Conservation (phyloP, 1,140 invertebrate genomes). For the Drosophila serrata region DNA sequence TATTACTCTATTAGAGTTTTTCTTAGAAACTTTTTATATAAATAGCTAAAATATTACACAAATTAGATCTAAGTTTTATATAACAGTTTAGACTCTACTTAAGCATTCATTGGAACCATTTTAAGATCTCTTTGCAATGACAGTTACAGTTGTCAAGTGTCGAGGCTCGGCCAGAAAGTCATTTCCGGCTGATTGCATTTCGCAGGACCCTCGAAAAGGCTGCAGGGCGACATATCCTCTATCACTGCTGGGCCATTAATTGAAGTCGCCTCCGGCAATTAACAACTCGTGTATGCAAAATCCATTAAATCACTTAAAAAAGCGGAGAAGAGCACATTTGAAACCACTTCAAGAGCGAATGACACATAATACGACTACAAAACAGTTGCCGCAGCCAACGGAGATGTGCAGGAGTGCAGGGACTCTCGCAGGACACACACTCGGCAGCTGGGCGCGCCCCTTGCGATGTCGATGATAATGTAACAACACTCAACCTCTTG, state of each 20-base stretch:
- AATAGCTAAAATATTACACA: too few species aligned
- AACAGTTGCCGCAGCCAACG: constrained; percentile 45
- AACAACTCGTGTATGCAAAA: constrained; percentile 79
- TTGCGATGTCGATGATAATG: constrained; percentile 76
- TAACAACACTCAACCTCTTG: constrained; percentile 76
- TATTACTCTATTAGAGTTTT: neutral
- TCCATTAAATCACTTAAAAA: constrained; percentile 82
- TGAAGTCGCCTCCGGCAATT: constrained; percentile 69
- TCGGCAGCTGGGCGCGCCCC: constrained; percentile 33
- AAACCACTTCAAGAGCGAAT: constrained; percentile 69
- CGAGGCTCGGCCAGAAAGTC: constrained; percentile 21
- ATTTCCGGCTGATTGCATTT: constrained; percentile 48
- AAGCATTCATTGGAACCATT: neutral
- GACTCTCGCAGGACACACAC: constrained; percentile 50
- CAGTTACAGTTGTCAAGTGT: constrained; percentile 29
- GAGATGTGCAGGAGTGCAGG: constrained; percentile 49
- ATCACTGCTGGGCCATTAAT: constrained; percentile 51
- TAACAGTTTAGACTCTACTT: too few species aligned
- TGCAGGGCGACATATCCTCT: constrained; percentile 49
- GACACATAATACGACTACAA: constrained; percentile 82
- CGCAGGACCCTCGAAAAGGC: constrained; percentile 33
- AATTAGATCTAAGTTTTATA: too few species aligned
- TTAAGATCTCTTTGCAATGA: neutral
- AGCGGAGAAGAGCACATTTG: constrained; percentile 58
- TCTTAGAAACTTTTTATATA: too few species aligned